A percentile compares a stretch with the other conserved stretches of the same genome.
phyloP scores from a whole-genome alignment of 2,888 invertebrate species.

The Amphipyra tragopoginis region DNA sequence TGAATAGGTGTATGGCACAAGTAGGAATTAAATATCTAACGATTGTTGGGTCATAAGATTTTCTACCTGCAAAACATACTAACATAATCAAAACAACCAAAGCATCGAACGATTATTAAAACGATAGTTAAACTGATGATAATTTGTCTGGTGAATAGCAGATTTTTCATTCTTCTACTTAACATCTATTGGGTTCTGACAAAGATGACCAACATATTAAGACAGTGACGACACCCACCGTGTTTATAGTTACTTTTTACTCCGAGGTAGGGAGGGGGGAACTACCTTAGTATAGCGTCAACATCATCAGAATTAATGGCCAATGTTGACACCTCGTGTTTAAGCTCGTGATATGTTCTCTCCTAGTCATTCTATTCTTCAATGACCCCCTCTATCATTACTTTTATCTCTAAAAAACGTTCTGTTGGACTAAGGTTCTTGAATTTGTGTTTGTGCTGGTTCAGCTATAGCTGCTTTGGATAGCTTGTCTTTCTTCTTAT shows the following conservation, averaged over 20 bases:
- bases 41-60: too few relatives aligned
- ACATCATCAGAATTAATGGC: neutral
- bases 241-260: neutral
- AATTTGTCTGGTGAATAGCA: neutral
- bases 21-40: too few relatives aligned
- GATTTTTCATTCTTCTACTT: neutral
- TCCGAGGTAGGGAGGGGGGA: constrained; percentile 7
- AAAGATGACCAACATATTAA: neutral
- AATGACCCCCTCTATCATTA: constrained; percentile 8
- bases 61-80: too few relatives aligned
- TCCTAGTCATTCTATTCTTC: neutral
- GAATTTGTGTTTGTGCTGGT: neutral
- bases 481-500: constrained; percentile 63
- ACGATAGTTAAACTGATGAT: too few relatives aligned
- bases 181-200: neutral
- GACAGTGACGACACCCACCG: too few relatives aligned
- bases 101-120: too few relatives aligned
- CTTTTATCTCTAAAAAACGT: neutral
- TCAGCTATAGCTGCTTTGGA: constrained; percentile 31
- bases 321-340: neutral
- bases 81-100: too few relatives aligned
- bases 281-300: neutral
- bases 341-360: neutral
- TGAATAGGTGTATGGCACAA: too few relatives aligned
- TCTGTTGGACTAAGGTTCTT: constrained; percentile 13